Evolutionary conservation across 2,888 invertebrate genomes (phyloP).

Genomic region (Synergus gifuensis): DNA sequence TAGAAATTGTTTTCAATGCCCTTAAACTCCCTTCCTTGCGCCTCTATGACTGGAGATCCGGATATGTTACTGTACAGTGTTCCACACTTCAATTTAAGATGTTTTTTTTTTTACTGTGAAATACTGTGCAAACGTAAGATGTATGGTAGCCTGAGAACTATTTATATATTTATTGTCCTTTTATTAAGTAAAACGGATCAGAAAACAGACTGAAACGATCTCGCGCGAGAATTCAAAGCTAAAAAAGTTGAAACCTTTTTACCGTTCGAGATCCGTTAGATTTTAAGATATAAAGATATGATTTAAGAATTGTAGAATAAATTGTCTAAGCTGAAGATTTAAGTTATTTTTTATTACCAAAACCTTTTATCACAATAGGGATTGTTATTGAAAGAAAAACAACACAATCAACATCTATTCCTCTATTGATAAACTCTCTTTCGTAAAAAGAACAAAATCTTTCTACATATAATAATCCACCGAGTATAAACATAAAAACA

Average conservation of each 20-base stretch:
- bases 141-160: background rate
- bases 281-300: slow-evolving; percentile 17
- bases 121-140: slow-evolving; percentile 5
- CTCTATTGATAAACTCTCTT: slow-evolving; percentile 4
- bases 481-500: slow-evolving; percentile 15
- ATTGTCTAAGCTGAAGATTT: background rate
- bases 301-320: background rate
- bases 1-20: no score
- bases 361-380: background rate
- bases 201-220: slow-evolving; percentile 40
- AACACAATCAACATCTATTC: background rate
- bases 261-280: slow-evolving; percentile 37
- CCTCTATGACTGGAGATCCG: background rate
- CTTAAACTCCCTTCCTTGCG: background rate
- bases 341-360: background rate
- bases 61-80: slow-evolving; percentile 15
- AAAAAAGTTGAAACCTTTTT: slow-evolving; percentile 16
- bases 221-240: slow-evolving; percentile 15
- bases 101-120: background rate
- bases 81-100: slow-evolving; percentile 1
- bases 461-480: background rate
- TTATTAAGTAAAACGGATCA: slow-evolving; percentile 8
- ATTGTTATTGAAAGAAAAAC: background rate
- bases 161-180: slow-evolving; percentile 24
- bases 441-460: background rate